Conservation (phyloP, 2,888 invertebrate genomes). For the Unio delphinus region DNA sequence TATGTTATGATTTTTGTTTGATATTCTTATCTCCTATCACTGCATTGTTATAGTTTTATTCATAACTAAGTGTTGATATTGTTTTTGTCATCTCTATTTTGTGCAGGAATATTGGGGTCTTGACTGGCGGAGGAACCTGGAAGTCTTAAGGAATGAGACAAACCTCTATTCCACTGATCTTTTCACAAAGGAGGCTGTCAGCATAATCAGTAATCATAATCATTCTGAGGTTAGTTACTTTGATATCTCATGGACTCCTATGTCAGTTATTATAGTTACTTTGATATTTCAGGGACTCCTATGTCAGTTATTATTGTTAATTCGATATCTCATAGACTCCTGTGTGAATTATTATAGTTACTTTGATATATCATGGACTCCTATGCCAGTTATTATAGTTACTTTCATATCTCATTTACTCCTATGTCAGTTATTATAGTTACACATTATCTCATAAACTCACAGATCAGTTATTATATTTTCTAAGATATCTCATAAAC, state of each 20-base stretch:
- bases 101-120: conserved; percentile 67
- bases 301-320: too few relatives aligned
- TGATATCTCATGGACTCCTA: too few relatives aligned
- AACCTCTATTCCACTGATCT: conserved; percentile 68
- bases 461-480: background rate
- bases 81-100: background rate
- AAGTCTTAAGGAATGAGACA: conserved; percentile 73
- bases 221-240: conserved; percentile 31
- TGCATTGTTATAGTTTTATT: background rate
- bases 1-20: background rate
- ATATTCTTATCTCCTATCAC: background rate
- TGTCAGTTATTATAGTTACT: too few relatives aligned
- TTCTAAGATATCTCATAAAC: background rate
- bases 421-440: too few relatives aligned
- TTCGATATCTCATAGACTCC: too few relatives aligned
- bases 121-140: conserved; percentile 79
- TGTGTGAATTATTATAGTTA: too few relatives aligned
- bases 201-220: conserved; percentile 79
- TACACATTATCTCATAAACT: too few relatives aligned
- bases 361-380: too few relatives aligned
- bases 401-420: too few relatives aligned
- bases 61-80: background rate
- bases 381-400: too few relatives aligned
- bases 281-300: too few relatives aligned
- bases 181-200: conserved; percentile 84